These are phyloP conservation scores for Amphilophus citrinellus DNA, from an alignment of 2,113 vertebrate species.

Conservation along the genomic window DNA sequence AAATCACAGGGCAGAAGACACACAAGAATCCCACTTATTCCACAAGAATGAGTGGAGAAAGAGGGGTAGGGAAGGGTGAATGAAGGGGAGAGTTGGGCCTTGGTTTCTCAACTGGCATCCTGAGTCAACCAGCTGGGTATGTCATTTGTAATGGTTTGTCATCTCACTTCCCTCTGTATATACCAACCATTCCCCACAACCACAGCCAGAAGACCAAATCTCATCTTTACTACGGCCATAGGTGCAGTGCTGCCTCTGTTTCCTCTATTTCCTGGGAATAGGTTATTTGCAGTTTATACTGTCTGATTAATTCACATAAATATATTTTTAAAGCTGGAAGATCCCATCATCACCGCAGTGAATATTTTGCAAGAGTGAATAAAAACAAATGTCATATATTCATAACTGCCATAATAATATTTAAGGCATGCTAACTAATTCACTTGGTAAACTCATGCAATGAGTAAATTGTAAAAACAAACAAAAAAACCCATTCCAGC, in stretches of 20 bases:
- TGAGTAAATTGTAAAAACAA: not conserved
- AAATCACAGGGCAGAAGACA: conserved; percentile 20
- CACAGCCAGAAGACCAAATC: conserved; percentile 2
- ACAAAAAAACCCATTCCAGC: not conserved
- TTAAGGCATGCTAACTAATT: not conserved
- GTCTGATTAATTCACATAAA: not conserved
- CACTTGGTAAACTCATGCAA: not conserved
- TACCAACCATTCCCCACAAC: not conserved
- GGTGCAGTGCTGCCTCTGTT: not conserved
- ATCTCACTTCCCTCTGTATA: conserved; percentile 45
- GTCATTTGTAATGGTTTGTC: conserved; percentile 55
- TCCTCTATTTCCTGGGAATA: fast-evolving
- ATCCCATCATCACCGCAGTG: no score
- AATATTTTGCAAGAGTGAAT: no score
- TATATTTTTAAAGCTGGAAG: no score
- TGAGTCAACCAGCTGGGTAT: conserved; percentile 51
- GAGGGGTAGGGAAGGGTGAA: not conserved
- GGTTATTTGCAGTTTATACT: fast-evolving
- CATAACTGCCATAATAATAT: not conserved
- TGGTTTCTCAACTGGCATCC: conserved; percentile 37
- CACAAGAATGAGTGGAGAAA: conserved; percentile 22
- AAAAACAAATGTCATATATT: no score
- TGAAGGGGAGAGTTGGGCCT: not conserved
- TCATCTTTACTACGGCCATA: not conserved
- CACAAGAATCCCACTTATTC: not conserved